Evolutionary conservation across 2,113 vertebrate genomes (phyloP), one percentile per base, ranked within the genome.

Genomic region (Anthoscopus minutus): DNA sequence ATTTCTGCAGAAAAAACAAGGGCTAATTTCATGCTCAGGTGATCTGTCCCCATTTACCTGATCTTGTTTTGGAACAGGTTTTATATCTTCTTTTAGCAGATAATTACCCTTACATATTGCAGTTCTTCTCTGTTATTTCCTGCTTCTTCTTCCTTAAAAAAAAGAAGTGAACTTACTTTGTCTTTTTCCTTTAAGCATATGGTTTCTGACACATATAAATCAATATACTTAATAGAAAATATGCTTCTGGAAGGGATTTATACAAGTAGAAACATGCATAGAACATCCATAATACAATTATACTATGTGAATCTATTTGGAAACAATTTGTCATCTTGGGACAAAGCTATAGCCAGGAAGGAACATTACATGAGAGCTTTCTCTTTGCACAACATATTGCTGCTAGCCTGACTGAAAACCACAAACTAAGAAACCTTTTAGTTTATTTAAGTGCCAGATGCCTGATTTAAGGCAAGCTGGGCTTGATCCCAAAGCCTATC

Each of bases 381-480:
- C 64, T 81, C n/a, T 80, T 73, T 80, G 53, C 21, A 33, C 35
- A 67, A 40, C 60, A 42, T 71, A 77, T 71, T 95, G 89, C 77
- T 87, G 65, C 81, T 86, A 57, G 60, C 56, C 35, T 58, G 77
- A 19, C 56, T 81, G 60, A 56, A 87, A 92, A 62, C 72, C 81
- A 71, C 73, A 87, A 61, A 60, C 47, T 50, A 50, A 78, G 81
- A 83, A 83, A 73, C 14, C 60, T 89, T 94, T 81, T 78, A 19
- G 73, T 78, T 90, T 81, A 69, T 89, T 92, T 65, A 92, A 92
- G 64, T 81, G 90, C 82, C 88, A 96, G 92, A 69, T 93, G 85
- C 88, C 66, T 54, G 81, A 88, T 89, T 92, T 94, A 83, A 92
- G 64, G 79, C 85, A 77, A 88, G 81, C 78, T 83, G 85, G 90